These are phyloP conservation scores for Nysson spinosus DNA, from an alignment of 2,888 invertebrate genomes.

Conservation along the genomic window DNA sequence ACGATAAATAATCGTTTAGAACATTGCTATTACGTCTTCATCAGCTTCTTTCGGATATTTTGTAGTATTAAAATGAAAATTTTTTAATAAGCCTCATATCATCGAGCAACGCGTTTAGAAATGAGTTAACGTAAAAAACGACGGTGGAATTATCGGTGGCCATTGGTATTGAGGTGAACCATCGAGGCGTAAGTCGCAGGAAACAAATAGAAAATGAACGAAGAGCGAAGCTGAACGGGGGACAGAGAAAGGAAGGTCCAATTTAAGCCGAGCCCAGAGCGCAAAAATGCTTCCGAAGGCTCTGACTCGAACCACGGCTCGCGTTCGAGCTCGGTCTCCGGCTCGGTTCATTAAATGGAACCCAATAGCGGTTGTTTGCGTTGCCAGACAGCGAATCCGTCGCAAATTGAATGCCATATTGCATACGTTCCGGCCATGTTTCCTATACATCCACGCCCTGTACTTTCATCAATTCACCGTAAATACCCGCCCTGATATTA, in stretches of 20 bases:
- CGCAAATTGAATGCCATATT: constrained; percentile 73
- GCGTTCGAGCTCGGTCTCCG: no score
- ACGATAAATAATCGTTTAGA: background rate
- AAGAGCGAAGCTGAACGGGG: constrained; percentile 17
- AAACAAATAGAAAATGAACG: constrained; percentile 57
- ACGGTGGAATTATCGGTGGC: constrained; percentile 2
- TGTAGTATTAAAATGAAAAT: no score
- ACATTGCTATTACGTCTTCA: background rate
- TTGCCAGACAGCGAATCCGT: constrained; percentile 71
- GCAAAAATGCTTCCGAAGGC: constrained; percentile 70
- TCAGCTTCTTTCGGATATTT: no score
- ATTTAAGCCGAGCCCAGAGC: constrained; percentile 71
- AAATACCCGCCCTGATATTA: constrained; percentile 72
- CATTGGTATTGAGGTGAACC: constrained; percentile 20
- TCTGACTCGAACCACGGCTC: no score
- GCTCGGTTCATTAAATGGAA: constrained; percentile 73
- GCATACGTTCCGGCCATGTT: constrained; percentile 64
- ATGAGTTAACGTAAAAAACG: constrained; percentile 8
- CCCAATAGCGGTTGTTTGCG: constrained; percentile 74
- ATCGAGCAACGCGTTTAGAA: background rate
- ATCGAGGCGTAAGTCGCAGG: constrained; percentile 57
- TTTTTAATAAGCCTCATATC: background rate
- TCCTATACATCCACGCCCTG: constrained; percentile 36
- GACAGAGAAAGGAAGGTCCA: constrained; percentile 57
- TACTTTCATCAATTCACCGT: constrained; percentile 63